phyloP scores from a whole-genome alignment of 2,113 vertebrate genomes.

The Vombatus ursinus region DNA sequence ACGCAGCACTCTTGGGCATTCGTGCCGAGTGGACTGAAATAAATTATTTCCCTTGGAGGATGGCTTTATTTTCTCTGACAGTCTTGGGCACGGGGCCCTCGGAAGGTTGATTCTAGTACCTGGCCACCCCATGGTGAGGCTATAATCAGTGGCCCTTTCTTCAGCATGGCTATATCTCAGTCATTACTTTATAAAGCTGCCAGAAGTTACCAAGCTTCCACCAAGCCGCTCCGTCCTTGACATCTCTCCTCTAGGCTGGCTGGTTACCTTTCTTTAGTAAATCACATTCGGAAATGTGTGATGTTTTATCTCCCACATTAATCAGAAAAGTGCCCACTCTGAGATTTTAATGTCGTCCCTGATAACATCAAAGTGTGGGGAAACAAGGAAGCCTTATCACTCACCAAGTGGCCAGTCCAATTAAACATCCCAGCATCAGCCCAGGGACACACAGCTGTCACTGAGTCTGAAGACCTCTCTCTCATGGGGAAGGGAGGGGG shows the following conservation, averaged over 20 bases:
- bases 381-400: slow-evolving; percentile 31
- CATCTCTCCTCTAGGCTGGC: not conserved
- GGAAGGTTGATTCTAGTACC: not conserved
- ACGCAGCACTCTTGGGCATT: fast-evolving
- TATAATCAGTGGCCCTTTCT: not conserved
- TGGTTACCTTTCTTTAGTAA: slow-evolving; percentile 38
- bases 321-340: slow-evolving; percentile 37
- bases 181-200: not conserved
- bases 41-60: not conserved
- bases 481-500: not conserved
- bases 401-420: slow-evolving; percentile 10
- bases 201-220: not conserved
- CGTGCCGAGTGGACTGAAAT: not conserved
- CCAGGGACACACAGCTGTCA: not conserved
- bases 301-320: slow-evolving; percentile 25
- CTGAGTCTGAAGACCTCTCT: not conserved
- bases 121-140: not conserved
- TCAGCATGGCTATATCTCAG: not conserved
- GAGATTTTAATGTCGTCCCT: slow-evolving; percentile 56
- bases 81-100: not conserved
- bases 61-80: too few relatives aligned
- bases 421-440: not conserved
- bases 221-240: not conserved
- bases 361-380: slow-evolving; percentile 28
- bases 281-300: slow-evolving; percentile 18